A percentile compares a stretch with the other conserved stretches of the same genome.
Evolutionary conservation across 2,113 vertebrate species (phyloP).

Genomic region (Neodon shergylaensis): DNA sequence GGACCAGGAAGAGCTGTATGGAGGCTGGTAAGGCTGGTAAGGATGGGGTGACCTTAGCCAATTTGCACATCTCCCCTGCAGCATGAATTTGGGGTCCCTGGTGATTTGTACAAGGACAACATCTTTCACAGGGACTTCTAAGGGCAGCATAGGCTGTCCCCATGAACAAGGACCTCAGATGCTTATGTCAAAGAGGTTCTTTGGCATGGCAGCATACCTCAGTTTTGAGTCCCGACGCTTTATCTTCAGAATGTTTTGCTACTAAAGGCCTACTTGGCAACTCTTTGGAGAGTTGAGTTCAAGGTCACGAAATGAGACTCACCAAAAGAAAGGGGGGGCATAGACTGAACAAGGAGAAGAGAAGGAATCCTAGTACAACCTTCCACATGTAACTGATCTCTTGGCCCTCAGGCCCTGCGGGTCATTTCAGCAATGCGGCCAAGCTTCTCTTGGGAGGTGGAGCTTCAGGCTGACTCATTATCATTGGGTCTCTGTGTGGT

Average conservation of each 20-base stretch:
- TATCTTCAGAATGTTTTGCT: background rate
- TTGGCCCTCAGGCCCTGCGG: background rate
- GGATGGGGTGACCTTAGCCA: background rate
- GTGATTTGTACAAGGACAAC: background rate
- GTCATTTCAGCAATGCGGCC: background rate
- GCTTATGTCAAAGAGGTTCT: background rate
- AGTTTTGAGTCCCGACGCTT: background rate
- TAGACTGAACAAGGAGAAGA: background rate
- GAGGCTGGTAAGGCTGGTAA: background rate
- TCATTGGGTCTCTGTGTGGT: background rate
- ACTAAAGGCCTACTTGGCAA: background rate
- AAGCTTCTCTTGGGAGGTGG: background rate
- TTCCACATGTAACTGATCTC: background rate
- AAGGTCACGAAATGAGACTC: background rate
- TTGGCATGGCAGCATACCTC: fast-evolving
- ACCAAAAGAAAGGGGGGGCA: background rate
- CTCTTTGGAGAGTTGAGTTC: background rate
- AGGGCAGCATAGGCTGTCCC: too few species aligned
- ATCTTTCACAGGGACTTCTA: background rate
- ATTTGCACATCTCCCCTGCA: background rate
- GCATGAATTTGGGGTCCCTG: background rate
- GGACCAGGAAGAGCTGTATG: background rate
- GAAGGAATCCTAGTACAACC: background rate
- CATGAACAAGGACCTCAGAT: background rate
- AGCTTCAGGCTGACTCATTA: background rate